Evolutionary conservation across 2,888 invertebrate genomes (phyloP).

Genomic region (Germaria angustata): DNA sequence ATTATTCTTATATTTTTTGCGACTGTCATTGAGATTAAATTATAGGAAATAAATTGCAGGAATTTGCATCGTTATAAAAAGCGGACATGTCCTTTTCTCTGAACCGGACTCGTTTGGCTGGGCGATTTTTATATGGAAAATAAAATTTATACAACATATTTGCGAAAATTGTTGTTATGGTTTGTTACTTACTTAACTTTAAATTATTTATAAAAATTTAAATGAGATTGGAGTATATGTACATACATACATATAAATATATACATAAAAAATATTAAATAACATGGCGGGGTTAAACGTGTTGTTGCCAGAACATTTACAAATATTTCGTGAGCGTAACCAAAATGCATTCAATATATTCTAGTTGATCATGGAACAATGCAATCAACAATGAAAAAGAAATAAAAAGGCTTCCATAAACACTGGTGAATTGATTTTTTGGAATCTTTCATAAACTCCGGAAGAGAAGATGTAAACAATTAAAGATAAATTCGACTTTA

Average conservation of each 20-base stretch:
- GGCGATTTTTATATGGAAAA: not conserved
- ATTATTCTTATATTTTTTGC: slow-evolving; percentile 15
- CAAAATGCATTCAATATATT: slow-evolving; percentile 56
- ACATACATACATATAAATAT: too few species aligned
- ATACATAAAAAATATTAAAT: not conserved
- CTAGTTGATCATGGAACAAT: slow-evolving; percentile 26
- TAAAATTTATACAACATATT: not conserved
- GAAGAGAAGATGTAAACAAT: not conserved
- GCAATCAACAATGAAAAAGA: slow-evolving; percentile 23
- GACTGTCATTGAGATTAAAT: slow-evolving; percentile 41
- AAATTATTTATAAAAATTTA: slow-evolving; percentile 11
- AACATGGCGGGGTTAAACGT: slow-evolving; percentile 59
- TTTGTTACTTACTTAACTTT: slow-evolving; percentile 20
- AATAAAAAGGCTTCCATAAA: not conserved
- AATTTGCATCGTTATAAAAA: slow-evolving; percentile 20
- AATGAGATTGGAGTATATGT: not conserved
- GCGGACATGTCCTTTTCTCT: not conserved
- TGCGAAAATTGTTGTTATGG: slow-evolving; percentile 4
- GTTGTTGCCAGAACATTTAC: slow-evolving; percentile 63
- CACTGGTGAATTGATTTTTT: slow-evolving; percentile 20
- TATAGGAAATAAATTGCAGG: slow-evolving; percentile 25
- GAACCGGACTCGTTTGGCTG: not conserved
- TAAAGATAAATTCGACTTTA: not conserved
- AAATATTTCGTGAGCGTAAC: slow-evolving; percentile 67
- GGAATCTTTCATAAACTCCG: not conserved